Evolutionary conservation across 2,113 vertebrate species (phyloP).

Genomic region (Hippolais icterina): DNA sequence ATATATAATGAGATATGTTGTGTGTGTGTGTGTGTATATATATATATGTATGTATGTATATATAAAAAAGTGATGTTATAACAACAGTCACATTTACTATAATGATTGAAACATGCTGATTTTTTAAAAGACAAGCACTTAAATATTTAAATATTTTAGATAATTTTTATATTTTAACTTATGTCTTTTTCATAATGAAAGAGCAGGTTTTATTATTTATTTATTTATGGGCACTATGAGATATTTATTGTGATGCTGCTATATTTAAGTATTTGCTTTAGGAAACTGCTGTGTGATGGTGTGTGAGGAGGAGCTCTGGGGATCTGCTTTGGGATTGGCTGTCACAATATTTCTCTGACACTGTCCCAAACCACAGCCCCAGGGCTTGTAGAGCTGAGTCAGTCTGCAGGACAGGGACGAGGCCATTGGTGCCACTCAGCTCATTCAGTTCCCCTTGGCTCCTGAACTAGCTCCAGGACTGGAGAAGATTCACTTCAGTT

Average conservation of each 20-base stretch:
- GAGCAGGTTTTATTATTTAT: neutral
- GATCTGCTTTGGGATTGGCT: neutral
- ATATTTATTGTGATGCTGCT: neutral
- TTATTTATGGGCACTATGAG: neutral
- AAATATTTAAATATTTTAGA: neutral
- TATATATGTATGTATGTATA: neutral
- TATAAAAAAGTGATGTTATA: neutral
- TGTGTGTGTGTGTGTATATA: fast-evolving
- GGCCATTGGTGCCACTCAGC: neutral
- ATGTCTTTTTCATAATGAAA: neutral
- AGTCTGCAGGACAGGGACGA: fast-evolving
- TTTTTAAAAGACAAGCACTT: neutral
- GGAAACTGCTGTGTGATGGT: neutral
- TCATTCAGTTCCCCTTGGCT: neutral
- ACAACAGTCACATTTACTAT: neutral
- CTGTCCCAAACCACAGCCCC: neutral
- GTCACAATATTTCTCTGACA: neutral
- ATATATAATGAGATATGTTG: neutral
- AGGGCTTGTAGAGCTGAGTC: neutral
- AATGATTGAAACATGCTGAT: neutral
- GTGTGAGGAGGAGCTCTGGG: neutral
- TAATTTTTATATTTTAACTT: neutral
- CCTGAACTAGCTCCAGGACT: too few relatives aligned
- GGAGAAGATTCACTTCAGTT: neutral
- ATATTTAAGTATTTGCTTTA: neutral